Base-by-base conservation (phyloP, 2,113 vertebrate species). In the Struthio camelus region DNA sequence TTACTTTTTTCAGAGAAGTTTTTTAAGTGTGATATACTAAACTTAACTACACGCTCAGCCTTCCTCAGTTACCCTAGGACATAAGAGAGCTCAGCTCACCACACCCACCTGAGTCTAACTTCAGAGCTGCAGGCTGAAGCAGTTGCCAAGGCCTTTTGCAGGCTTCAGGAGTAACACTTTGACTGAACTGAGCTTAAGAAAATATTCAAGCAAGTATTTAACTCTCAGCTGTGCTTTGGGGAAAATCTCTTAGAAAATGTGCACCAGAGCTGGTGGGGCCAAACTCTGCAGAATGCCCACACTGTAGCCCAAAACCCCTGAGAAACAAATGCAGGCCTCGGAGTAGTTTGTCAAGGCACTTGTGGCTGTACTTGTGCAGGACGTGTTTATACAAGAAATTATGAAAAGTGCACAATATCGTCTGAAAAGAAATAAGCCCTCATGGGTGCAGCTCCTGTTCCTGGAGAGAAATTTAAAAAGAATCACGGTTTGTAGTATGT, bases 321-420 rank as follows among this genome's bases (percentile, higher is more conserved):
- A 83, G 78, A 87, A 86, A 18, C 80, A 91, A 91, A 89, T n/a
- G 70, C 13, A 79, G 83, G 27, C 20, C 51, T 90, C 62, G 23
- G 27, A 96, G 76, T 46, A 71, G n/a, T 85, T 86, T 65, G 56
- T 32, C 70, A 83, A 94, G 93, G 80, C 71, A 89, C 28, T 54
- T 25, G 71, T 94, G 80, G 14, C 78, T 80, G 42, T 73, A 30
- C 15, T 85, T 67, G 11, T 40, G 58, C 48, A 90, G 59, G 71
- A 94, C 50, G 36, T 46, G 40, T 94, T 96, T 88, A 84, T 71
- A 78, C 64, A 95, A 83, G 67, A 95, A 94, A 95, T 86, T 75
- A 78, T 38, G 25, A 83, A 88, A 91, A 93, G 51, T 67, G 42
- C 38, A 83, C 22, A 88, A 85, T 88, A 90, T 71, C 75, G 17